Percentiles rank a stretch among this genome's conserved stretches.
These are phyloP conservation scores for Apodemus speciosus DNA, from an alignment of 2,113 vertebrate species.

Conservation along the genomic window DNA sequence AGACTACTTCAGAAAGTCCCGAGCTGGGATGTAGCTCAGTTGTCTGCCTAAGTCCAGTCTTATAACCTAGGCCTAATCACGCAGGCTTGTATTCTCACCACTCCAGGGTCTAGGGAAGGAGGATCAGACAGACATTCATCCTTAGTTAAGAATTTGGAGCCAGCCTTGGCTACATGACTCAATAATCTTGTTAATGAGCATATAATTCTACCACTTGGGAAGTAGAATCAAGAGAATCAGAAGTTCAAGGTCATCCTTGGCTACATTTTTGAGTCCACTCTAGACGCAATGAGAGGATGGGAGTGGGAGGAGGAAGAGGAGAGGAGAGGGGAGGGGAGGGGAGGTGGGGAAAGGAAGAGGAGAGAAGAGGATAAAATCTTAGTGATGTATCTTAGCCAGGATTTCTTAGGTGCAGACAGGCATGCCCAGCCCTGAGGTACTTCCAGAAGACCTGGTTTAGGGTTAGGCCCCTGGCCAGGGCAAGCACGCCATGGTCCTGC, in stretches of 20 bases:
- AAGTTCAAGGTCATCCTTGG: not conserved
- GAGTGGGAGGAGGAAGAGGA: accelerated
- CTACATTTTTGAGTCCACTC: not conserved
- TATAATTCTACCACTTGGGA: not conserved
- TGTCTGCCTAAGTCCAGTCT: not conserved
- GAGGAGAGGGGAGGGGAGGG: not conserved
- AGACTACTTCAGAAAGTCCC: conserved; percentile 25
- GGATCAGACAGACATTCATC: not conserved
- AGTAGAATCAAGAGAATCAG: not conserved
- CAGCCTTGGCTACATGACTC: not conserved
- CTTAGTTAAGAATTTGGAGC: not conserved
- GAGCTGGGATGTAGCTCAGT: not conserved
- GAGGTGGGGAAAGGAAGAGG: not conserved
- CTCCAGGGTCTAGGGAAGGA: not conserved
- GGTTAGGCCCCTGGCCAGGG: not conserved
- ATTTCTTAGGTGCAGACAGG: not conserved
- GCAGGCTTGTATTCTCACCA: not conserved
- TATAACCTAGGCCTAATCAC: not conserved
- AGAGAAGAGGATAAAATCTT: not conserved
- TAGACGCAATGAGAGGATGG: not conserved
- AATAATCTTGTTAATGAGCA: not conserved
- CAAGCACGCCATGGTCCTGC: conserved; percentile 23
- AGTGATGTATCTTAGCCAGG: conserved; percentile 50
- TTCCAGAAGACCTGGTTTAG: not conserved
- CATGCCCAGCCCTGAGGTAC: not conserved